Percentiles rank a stretch among this genome's conserved stretches.
Evolutionary conservation across 2,113 vertebrate genomes (phyloP).

Genomic region (Anser cygnoides): DNA sequence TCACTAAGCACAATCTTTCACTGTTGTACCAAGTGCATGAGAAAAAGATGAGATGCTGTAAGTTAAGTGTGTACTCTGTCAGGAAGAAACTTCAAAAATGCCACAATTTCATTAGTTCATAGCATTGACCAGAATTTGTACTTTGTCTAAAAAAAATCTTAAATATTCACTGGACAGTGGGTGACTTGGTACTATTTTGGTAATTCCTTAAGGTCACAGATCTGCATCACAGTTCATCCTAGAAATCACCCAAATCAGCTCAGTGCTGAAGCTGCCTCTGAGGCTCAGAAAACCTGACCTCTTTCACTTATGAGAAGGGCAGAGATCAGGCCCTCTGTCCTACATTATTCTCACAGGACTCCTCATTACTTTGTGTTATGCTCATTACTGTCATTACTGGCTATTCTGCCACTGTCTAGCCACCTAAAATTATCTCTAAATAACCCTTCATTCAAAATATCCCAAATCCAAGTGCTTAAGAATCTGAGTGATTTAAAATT

Average conservation of each 20-base stretch:
- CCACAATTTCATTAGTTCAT: not conserved
- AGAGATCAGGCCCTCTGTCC: slow-evolving; percentile 19
- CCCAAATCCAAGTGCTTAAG: not conserved
- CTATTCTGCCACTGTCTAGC: not conserved
- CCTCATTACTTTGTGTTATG: slow-evolving; percentile 25
- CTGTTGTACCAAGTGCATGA: not conserved
- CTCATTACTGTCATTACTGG: not conserved
- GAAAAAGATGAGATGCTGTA: not conserved
- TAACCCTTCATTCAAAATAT: slow-evolving; percentile 9
- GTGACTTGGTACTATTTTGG: not conserved
- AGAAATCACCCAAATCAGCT: not conserved
- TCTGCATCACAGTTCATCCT: not conserved
- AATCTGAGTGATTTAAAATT: not conserved
- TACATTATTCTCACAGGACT: not conserved
- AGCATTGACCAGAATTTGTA: not conserved
- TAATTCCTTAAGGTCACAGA: not conserved
- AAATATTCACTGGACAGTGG: not conserved
- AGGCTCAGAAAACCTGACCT: not conserved
- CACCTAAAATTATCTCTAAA: slow-evolving; percentile 13
- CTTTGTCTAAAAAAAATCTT: not conserved
- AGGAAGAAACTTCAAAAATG: not conserved
- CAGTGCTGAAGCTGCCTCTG: not conserved
- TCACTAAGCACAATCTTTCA: not conserved
- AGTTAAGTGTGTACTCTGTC: not conserved
- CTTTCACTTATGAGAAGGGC: not conserved